Evolutionary conservation across 2,797 vertebrate species (phyloP), one percentile per base, ranked within the genome.

Genomic region (Euthynnus affinis): DNA sequence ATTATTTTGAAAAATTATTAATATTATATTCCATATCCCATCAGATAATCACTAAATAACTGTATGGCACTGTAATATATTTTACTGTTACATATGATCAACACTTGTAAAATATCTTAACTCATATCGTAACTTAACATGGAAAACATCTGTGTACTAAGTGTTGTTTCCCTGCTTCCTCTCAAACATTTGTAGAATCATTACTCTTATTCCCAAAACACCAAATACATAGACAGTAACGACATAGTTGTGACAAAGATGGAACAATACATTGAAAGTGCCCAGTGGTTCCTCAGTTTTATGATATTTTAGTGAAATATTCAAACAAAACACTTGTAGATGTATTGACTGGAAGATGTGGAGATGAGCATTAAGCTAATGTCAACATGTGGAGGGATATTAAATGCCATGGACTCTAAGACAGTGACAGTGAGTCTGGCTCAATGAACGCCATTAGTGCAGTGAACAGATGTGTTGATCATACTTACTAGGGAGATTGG

Each of bases 401-500:
- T 72, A 61, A 62, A 25, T 18, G 15, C 25, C 34, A 57, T 10
- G 3, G 66, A 27, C 18, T 48, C 29, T 32, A 14, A 56, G 18
- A 48, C 15, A 27, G 32, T 17, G 18, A 48, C 15, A 27, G 32
- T 17, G 10, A 62, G 49, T 15, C 37, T 22, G 44, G 55, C 25
- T 72, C 12, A 34, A 32, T 49, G 8, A 9, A 20, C 5, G 46
- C 9, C 56, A 12, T 32, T 8, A 25, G 9, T 56, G 48, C n/a
- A 23, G n/a, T 64, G 46, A 55, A 29, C 14, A 49, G 52, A 76
- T 67, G 69, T 29, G 8, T 46, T 75, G n/a, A 29, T 13, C 1
- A 51, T 95, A 98, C 97, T 98, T 96, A 99, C 97, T 96, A 83
- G 97, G 97, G 87, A 99, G 96, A 91, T 98, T 96, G 91, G 96